Conservation (phyloP, 2,888 invertebrate species). For the Calameuta pallipes region DNA sequence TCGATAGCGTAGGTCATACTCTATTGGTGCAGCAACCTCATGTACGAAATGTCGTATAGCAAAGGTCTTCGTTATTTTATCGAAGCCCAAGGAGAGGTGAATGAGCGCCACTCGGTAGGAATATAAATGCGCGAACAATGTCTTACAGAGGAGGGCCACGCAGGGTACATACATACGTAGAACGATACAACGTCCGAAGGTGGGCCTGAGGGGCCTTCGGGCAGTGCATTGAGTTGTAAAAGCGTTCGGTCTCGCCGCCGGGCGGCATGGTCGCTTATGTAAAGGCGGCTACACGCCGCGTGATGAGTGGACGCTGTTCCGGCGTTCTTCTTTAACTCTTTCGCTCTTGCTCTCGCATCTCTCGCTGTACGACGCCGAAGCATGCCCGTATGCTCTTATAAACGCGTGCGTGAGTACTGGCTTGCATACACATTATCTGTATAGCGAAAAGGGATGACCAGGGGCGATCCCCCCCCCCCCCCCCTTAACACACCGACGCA, state of each 20-base stretch:
- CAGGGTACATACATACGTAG: neutral
- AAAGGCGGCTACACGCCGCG: constrained; percentile 66
- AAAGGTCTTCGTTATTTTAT: neutral
- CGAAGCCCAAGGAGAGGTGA: constrained; percentile 40
- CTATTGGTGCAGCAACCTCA: neutral
- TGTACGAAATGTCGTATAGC: neutral
- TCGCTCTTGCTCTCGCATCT: constrained; percentile 54
- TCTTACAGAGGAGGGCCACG: constrained; percentile 1
- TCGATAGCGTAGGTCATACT: neutral
- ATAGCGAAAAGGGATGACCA: neutral
- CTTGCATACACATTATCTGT: constrained; percentile 25
- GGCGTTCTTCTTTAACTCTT: constrained; percentile 62
- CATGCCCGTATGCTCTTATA: neutral
- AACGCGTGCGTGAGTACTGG: constrained; percentile 36
- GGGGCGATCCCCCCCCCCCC: constrained; percentile 4
- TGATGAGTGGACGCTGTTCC: constrained; percentile 66
- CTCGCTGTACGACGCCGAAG: constrained; percentile 13
- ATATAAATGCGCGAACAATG: constrained; percentile 55
- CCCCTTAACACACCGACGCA: neutral
- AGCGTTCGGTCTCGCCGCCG: constrained; percentile 63
- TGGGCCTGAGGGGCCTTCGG: constrained; percentile 43
- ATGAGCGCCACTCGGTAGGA: constrained; percentile 44
- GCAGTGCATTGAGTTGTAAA: constrained; percentile 65
- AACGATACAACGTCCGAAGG: neutral
- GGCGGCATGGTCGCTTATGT: constrained; percentile 64